These are phyloP conservation scores for Ceraclea dissimilis DNA, from an alignment of 2,888 invertebrate species.

Conservation along the genomic window DNA sequence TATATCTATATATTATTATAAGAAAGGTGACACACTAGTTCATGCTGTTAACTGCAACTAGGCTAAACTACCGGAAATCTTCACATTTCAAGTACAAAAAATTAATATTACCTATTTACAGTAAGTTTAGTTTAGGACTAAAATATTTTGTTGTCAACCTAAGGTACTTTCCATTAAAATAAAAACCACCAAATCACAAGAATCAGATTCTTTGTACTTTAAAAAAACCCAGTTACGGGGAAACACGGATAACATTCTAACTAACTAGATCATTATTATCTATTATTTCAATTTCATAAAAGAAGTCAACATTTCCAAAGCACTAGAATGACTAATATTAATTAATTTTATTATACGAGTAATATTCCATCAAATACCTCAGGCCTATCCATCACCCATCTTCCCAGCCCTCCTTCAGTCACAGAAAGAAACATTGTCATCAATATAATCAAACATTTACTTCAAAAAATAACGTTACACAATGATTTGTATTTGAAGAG, in stretches of 20 bases:
- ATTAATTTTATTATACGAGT: background rate
- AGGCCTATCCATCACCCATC: background rate
- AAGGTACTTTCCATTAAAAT: constrained; percentile 8
- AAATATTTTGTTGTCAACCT: constrained; percentile 9
- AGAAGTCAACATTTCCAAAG: constrained; percentile 24
- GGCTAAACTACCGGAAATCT: constrained; percentile 13
- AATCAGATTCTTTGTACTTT: constrained; percentile 21
- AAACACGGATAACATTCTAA: constrained; percentile 10
- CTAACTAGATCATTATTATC: background rate
- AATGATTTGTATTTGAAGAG: constrained; percentile 28
- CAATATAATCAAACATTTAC: constrained; percentile 52
- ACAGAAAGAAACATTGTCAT: constrained; percentile 46
- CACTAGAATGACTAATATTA: constrained; percentile 9
- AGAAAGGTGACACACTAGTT: constrained; percentile 5
- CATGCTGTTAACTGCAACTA: constrained; percentile 17
- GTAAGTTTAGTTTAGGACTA: constrained; percentile 3
- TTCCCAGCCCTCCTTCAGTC: background rate
- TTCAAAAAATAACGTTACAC: constrained; percentile 51
- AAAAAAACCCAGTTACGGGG: constrained; percentile 13
- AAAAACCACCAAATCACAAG: constrained; percentile 18
- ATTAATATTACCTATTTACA: constrained; percentile 21
- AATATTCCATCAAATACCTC: constrained; percentile 1
- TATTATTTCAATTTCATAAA: constrained; percentile 7
- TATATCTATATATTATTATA: constrained; percentile 11
- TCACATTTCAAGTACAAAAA: constrained; percentile 21